Conservation (phyloP, 2,113 vertebrate genomes). For the Lipophrys pholis region DNA sequence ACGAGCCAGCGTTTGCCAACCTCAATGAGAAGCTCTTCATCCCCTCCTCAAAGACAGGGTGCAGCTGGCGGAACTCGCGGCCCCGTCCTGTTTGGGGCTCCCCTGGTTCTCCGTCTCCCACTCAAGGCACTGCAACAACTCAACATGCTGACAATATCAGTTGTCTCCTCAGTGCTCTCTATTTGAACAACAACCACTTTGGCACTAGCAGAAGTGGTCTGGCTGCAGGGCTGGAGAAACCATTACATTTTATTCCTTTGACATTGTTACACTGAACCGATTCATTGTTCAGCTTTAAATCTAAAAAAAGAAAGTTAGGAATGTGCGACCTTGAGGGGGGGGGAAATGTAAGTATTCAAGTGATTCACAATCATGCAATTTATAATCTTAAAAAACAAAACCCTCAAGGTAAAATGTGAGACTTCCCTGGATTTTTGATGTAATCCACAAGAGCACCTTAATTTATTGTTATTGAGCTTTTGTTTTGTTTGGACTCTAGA, state of each 20-base stretch:
- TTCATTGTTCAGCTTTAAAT: slow-evolving; percentile 25
- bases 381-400: too few relatives aligned
- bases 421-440: too few relatives aligned
- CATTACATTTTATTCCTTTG: slow-evolving; percentile 49
- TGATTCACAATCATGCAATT: not conserved
- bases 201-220: slow-evolving; percentile 50
- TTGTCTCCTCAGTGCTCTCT: slow-evolving; percentile 67
- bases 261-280: slow-evolving; percentile 38
- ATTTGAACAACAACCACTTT: slow-evolving; percentile 65
- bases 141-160: slow-evolving; percentile 75
- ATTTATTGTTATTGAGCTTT: too few relatives aligned
- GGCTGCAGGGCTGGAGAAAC: slow-evolving; percentile 43
- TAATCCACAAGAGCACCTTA: too few relatives aligned
- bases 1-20: slow-evolving; percentile 95
- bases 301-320: slow-evolving; percentile 1
- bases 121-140: slow-evolving; percentile 70
- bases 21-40: slow-evolving; percentile 94
- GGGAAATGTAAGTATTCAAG: not conserved
- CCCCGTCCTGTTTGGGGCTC: slow-evolving; percentile 82
- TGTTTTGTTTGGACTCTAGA: too few relatives aligned
- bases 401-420: too few relatives aligned
- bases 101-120: slow-evolving; percentile 69
- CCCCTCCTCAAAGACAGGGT: slow-evolving; percentile 91
- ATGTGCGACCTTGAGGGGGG: not conserved
- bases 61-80: slow-evolving; percentile 95